Evolutionary conservation across 2,113 vertebrate genomes (phyloP), one percentile per base, ranked within the genome.

Genomic region (zebrafish (Danio rerio)): DNA sequence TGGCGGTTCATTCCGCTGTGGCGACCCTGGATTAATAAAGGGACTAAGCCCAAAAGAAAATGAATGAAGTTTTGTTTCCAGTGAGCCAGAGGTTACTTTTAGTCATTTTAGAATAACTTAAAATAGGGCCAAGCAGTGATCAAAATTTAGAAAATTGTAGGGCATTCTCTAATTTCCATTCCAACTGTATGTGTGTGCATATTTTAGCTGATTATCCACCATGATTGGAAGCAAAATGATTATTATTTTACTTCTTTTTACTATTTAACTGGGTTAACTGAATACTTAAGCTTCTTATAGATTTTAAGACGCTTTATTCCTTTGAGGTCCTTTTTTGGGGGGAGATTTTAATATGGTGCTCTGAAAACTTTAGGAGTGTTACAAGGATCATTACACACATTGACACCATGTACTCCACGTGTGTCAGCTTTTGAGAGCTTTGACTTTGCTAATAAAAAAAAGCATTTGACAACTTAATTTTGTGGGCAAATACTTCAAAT

Each of bases 331-430:
- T 49, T 52, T 69, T 69, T 43, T 18, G 42, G 16, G 20, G 45
- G 42, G 16, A 49, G 45, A 69, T 16, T 45, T 69, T 49, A 20
- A 8, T 50, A 21, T 8, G 11, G 68, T 15, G 18, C 9, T 18
- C 5, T 47, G n/a, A 18, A n/a, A 71, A 31, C 68, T 71, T 71
- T 11, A 68, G 42, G 16, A 68, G 68, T 8, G 49, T 70, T 70
- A 52, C n/a, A 31, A 71, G 47, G 47, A 71, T 52, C 47, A 71
- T 50, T 71, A 50, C 18, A 71, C 65, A 18, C n/a, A n/a, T 43
- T 68, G 42, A 47, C 16, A 18, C 18, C 45, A 45, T 68, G 42
- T 66, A 43, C 63, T 45, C 9, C 10, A 21, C 20, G 18, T 21
- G 10, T 50, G 68, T 71, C 68, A 20, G 5, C 21, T 21, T 49